Evolutionary conservation across 2,797 vertebrate species (phyloP), one percentile per base, ranked within the genome.

Genomic region (Pseudomugil gertrudae): DNA sequence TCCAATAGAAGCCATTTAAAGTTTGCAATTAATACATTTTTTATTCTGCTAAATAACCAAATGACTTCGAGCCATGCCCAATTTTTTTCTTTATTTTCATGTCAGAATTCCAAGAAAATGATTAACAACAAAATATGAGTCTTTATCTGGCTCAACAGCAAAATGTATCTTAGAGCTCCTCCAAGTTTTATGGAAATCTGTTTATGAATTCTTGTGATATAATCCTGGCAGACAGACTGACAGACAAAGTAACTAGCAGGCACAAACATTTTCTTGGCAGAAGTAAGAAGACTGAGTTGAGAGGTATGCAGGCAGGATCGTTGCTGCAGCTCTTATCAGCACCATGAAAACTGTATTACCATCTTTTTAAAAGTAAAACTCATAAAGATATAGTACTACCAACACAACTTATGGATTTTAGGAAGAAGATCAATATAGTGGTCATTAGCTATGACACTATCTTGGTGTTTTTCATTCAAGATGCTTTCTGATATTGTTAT

Each of bases 181-280:
- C 35, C 52, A 78, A 63, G 17, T 63, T 79, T 83, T 33, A 62
- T 38, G 50, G 24, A 60, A 78, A 73, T 77, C 51, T 75, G 75
- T 64, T 80, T 1, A 43, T 60, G 66, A 54, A 55, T 74, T 71
- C 80, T 50, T 64, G 66, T 62, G 73, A 87, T 88, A 84, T 74
- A 48, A 40, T 72, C 57, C 77, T 85, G 78, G 77, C 79, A 51
- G 13, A 51, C 24, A 27, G 48, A 50, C 47, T 85, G 69, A 76
- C 65, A 72, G 64, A 83, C 66, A 73, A 73, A 65, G 68, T 76
- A 63, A 68, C 86, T 84, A 70, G 74, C 80, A 81, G 84, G 76
- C 75, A 85, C 57, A 83, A 84, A 82, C 69, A 84, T 66, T 72
- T 79, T 66, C 67, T 81, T 89, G 87, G 87, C 84, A 89, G 70